Evolutionary conservation across 2,113 vertebrate species (phyloP).

Genomic region (Charina bottae): DNA sequence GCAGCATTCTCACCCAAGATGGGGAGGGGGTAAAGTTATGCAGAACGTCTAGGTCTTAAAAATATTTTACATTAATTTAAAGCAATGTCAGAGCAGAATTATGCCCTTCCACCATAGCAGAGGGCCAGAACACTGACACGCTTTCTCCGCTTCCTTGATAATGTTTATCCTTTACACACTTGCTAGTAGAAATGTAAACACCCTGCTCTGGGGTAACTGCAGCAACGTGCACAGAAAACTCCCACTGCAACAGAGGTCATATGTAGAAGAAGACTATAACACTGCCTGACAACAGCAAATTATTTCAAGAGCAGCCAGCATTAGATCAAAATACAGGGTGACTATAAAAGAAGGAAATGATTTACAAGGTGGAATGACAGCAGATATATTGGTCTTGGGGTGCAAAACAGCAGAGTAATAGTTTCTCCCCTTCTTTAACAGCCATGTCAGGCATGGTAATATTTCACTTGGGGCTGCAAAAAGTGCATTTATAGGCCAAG

Average conservation of each 20-base stretch:
- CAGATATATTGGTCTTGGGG: conserved; percentile 37
- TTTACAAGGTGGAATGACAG: conserved; percentile 31
- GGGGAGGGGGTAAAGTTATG: background rate
- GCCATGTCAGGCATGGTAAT: conserved; percentile 36
- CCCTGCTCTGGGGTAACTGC: background rate
- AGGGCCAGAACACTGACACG: background rate
- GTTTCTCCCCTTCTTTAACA: conserved; percentile 16
- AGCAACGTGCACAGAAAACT: conserved; percentile 13
- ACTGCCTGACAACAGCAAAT: background rate
- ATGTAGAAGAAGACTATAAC: background rate
- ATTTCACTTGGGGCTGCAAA: conserved; percentile 25
- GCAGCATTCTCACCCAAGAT: background rate
- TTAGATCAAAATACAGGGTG: conserved; percentile 31
- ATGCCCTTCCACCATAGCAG: background rate
- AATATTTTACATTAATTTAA: background rate
- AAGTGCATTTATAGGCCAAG: conserved; percentile 11
- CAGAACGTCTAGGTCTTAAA: background rate
- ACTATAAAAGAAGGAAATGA: conserved; percentile 28
- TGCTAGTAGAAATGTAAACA: conserved; percentile 34
- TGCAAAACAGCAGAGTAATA: background rate
- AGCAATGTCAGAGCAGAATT: background rate
- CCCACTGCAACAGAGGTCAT: background rate
- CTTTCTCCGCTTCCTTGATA: background rate
- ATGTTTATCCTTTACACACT: background rate
- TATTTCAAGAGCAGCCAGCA: conserved; percentile 8